Base-by-base conservation (phyloP, 2,888 invertebrate genomes). In the Sepioteuthis lessoniana region DNA sequence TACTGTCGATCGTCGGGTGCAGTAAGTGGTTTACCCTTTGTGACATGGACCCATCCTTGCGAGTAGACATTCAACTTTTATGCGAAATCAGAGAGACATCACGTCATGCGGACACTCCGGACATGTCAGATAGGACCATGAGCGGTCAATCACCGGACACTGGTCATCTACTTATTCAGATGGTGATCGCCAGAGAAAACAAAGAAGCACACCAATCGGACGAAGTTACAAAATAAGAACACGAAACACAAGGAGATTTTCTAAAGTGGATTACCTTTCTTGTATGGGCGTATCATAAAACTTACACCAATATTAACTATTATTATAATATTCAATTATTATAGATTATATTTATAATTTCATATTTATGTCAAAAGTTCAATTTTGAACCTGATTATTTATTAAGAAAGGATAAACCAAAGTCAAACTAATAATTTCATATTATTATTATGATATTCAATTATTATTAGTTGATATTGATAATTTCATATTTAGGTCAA, bases 21-120 rank as follows among this genome's bases (percentile, higher is more conserved):
- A n/a, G 76, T 76, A 76, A 76, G 76, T 76, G 76, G 76, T 76
- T 76, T 76, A 76, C 76, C 76, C 76, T n/a, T 76, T 76, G 76
- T 76, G 76, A 76, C 76, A 35, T n/a, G 76, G 76, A 35, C 76
- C 76, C n/a, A 76, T 76, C 76, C 76, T 76, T n/a, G 76, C 76
- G 76, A 76, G n/a, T 76, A 35, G 76, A 76, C 76, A 76, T 76
- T 76, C n/a, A 76, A 76, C 76, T 76, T 76, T 76, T 76, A 76
- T 76, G n/a, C n/a, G 76, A 76, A 76, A 76, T 76, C 76, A 76
- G 76, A 76, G n/a, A 76, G 76, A 76, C 76, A n/a, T 76, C 76
- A 76, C 76, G 76, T 76, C 76, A 76, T 76, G n/a, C 76, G n/a
- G 76, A 76, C 76, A 76, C 76, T n/a, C n/a, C 76, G n/a, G 76